Evolutionary conservation across 2,888 invertebrate genomes (phyloP).

Genomic region (Dryomyza anilis): DNA sequence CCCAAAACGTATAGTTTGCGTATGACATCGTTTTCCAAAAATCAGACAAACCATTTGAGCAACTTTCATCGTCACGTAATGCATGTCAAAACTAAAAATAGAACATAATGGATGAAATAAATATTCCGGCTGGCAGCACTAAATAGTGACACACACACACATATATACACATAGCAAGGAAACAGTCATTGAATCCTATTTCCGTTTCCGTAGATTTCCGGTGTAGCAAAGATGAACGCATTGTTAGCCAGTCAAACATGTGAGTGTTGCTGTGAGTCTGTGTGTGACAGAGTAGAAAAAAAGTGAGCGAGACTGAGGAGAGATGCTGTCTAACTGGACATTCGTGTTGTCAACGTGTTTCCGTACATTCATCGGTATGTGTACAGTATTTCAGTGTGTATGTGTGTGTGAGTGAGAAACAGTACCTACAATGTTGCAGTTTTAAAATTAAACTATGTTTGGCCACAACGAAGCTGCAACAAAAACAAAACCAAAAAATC

Average conservation of each 20-base stretch:
- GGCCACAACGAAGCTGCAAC: no score
- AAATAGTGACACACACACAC: neutral
- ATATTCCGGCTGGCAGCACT: no score
- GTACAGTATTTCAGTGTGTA: neutral
- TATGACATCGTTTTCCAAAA: no score
- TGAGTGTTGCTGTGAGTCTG: neutral
- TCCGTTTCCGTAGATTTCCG: conserved; percentile 5
- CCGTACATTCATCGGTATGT: neutral
- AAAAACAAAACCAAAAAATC: no score
- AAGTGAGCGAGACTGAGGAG: no score
- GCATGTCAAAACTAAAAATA: neutral
- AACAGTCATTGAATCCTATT: conserved; percentile 9
- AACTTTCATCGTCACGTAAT: neutral
- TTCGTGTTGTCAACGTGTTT: neutral
- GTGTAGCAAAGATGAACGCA: neutral
- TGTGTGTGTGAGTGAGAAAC: neutral
- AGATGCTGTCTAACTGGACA: no score
- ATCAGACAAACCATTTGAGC: neutral
- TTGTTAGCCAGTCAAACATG: neutral
- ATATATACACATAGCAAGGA: neutral
- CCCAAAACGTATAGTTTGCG: no score
- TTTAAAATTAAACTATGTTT: conserved; percentile 19
- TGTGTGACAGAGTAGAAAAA: no score
- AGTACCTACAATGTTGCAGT: conserved; percentile 6
- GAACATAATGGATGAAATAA: no score